Conservation (phyloP, 2,888 invertebrate genomes). For the Eulithis prunata region DNA sequence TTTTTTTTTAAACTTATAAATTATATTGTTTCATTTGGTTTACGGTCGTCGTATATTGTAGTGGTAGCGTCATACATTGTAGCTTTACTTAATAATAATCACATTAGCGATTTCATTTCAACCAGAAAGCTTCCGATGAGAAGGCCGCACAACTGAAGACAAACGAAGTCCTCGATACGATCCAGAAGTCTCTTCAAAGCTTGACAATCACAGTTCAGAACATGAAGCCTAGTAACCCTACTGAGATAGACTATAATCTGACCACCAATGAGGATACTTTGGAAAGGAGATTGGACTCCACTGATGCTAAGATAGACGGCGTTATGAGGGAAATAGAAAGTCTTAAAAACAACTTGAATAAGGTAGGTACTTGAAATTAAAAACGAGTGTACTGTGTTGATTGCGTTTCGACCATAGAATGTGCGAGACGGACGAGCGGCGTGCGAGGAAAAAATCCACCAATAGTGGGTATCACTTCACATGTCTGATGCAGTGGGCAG, state of each 20-base stretch:
- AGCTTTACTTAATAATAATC: constrained; percentile 34
- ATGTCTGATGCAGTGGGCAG: too few relatives aligned
- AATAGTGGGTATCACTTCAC: too few relatives aligned
- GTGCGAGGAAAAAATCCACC: too few relatives aligned
- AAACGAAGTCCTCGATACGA: constrained; percentile 80
- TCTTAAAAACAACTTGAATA: constrained; percentile 65
- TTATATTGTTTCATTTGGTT: too few relatives aligned
- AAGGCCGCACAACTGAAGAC: constrained; percentile 86
- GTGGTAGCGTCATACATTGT: too few relatives aligned
- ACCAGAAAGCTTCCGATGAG: constrained; percentile 87
- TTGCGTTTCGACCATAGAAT: too few relatives aligned
- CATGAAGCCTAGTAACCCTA: constrained; percentile 42
- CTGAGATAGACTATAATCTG: constrained; percentile 61
- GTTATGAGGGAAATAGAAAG: constrained; percentile 66
- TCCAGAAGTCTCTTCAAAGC: constrained; percentile 65
- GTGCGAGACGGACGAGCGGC: too few relatives aligned
- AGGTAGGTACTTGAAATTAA: constrained; percentile 49
- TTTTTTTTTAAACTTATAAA: too few relatives aligned
- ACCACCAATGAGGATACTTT: constrained; percentile 58
- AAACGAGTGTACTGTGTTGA: too few relatives aligned
- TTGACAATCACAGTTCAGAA: constrained; percentile 55
- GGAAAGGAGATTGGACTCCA: constrained; percentile 62
- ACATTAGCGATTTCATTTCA: constrained; percentile 35
- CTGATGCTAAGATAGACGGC: constrained; percentile 70
- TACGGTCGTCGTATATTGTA: too few relatives aligned